Evolutionary conservation across 2,113 vertebrate genomes (phyloP).

Genomic region (Pseudorasbora parva): DNA sequence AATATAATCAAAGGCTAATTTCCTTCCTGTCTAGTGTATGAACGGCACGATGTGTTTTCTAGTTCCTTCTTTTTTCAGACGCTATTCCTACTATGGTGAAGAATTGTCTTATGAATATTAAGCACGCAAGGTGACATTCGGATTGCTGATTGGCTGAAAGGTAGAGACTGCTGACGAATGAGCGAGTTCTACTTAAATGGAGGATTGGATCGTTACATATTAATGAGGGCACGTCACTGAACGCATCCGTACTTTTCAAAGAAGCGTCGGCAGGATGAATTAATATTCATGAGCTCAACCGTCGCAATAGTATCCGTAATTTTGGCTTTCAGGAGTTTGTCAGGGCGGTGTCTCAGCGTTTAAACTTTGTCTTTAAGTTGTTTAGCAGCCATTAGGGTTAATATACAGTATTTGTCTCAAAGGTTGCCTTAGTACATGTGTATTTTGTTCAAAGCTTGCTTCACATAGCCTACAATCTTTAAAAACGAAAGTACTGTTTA

Average conservation of each 20-base stretch:
- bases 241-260: background rate
- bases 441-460: background rate
- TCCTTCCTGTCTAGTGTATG: slow-evolving; percentile 33
- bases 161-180: background rate
- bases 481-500: background rate
- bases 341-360: slow-evolving; percentile 49
- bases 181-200: background rate
- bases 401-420: background rate
- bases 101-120: background rate
- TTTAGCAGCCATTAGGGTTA: background rate
- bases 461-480: background rate
- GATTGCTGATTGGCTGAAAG: background rate
- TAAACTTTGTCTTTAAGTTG: slow-evolving; percentile 15
- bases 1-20: background rate
- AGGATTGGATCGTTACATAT: background rate
- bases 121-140: background rate
- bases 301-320: background rate
- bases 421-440: background rate
- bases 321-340: background rate
- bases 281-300: slow-evolving; percentile 12
- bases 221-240: background rate
- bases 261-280: background rate
- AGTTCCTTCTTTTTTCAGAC: slow-evolving; percentile 45
- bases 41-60: slow-evolving; percentile 28
- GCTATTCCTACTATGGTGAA: background rate